These are phyloP conservation scores for Drosophila gaucha DNA, from an alignment of 2,888 invertebrate genomes.

Conservation along the genomic window DNA sequence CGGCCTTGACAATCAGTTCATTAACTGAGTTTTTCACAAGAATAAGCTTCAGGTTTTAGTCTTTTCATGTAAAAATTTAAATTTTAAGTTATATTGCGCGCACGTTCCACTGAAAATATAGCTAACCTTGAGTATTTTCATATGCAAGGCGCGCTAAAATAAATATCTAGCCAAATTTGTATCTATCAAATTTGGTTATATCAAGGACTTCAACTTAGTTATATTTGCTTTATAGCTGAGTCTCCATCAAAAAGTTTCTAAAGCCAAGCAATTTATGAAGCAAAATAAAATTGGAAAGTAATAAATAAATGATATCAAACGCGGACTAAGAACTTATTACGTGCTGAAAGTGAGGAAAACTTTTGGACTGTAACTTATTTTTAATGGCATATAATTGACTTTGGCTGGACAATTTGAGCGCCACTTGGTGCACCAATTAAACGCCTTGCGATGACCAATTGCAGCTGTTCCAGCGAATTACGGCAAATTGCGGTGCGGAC, in stretches of 20 bases:
- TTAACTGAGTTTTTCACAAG: too few species aligned
- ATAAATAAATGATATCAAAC: slow-evolving; percentile 24
- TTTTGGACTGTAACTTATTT: slow-evolving; percentile 32
- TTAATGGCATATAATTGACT: slow-evolving; percentile 66
- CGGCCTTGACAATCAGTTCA: too few species aligned
- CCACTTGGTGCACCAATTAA: slow-evolving; percentile 69
- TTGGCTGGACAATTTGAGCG: slow-evolving; percentile 55
- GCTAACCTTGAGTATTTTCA: not conserved
- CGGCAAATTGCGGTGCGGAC: slow-evolving; percentile 55
- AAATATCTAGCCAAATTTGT: not conserved
- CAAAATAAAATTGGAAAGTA: not conserved
- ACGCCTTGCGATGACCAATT: slow-evolving; percentile 60
- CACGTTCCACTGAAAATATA: too few species aligned
- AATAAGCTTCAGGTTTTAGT: too few species aligned
- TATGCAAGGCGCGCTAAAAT: not conserved
- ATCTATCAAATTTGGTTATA: not conserved
- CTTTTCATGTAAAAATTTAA: too few species aligned
- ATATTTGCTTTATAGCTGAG: not conserved
- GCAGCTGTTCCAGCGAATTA: slow-evolving; percentile 53
- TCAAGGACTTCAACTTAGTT: not conserved
- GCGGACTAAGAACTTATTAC: slow-evolving; percentile 30
- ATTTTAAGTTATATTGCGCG: too few species aligned
- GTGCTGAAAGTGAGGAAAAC: slow-evolving; percentile 3
- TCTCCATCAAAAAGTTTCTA: not conserved
- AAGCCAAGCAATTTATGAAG: not conserved